These are phyloP conservation scores for Pemphredon lugubris DNA, from an alignment of 2,888 invertebrate genomes.

Conservation along the genomic window DNA sequence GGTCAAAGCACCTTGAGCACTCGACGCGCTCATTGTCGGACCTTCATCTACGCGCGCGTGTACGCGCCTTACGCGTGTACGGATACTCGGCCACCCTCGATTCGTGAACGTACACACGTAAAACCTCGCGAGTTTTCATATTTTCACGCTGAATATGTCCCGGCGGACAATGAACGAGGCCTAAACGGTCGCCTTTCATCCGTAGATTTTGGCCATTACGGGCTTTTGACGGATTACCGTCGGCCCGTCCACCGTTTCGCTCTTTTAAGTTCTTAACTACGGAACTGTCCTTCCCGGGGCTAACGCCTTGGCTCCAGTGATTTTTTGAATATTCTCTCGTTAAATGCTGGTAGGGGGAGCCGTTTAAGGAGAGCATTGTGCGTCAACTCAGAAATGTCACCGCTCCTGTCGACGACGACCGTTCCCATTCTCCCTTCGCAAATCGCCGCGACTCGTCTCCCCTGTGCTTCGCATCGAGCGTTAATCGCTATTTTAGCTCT, in stretches of 20 bases:
- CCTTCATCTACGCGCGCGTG: not conserved
- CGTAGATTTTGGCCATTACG: slow-evolving; percentile 66
- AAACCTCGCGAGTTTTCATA: slow-evolving; percentile 60
- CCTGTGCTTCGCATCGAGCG: slow-evolving; percentile 4
- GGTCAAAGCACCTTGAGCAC: slow-evolving; percentile 45
- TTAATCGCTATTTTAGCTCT: slow-evolving; percentile 50
- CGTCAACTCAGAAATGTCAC: slow-evolving; percentile 57
- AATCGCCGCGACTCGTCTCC: slow-evolving; percentile 25
- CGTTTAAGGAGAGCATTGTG: slow-evolving; percentile 69
- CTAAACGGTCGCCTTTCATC: slow-evolving; percentile 70
- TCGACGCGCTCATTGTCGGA: slow-evolving; percentile 41
- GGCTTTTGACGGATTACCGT: slow-evolving; percentile 70
- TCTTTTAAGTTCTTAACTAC: slow-evolving; percentile 41
- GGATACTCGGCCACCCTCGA: not conserved
- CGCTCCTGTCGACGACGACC: slow-evolving; percentile 27
- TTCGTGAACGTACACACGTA: slow-evolving; percentile 3
- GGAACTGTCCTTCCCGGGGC: slow-evolving; percentile 18
- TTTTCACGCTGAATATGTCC: slow-evolving; percentile 72
- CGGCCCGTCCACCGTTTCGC: slow-evolving; percentile 26
- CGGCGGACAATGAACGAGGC: slow-evolving; percentile 51
- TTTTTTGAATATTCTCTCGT: slow-evolving; percentile 69
- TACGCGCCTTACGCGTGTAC: not conserved
- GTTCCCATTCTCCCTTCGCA: slow-evolving; percentile 14
- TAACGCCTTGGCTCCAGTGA: slow-evolving; percentile 25
- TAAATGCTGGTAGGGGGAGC: slow-evolving; percentile 63